Evolutionary conservation across 2,113 vertebrate species (phyloP), one percentile per base, ranked within the genome.

Genomic region (Amia ocellicauda): DNA sequence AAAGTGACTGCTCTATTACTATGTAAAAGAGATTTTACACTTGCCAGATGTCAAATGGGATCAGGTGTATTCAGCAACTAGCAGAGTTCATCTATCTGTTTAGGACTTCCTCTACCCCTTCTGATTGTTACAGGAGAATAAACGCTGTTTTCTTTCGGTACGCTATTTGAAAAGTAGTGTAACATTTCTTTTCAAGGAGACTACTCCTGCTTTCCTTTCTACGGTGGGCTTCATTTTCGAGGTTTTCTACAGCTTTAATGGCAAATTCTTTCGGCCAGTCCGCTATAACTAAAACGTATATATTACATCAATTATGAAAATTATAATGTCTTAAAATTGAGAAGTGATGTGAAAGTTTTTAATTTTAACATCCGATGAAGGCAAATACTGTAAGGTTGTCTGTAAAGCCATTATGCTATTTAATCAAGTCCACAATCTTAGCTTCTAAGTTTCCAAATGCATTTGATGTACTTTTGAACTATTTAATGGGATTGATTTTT

Each of bases 111-210:
- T 82, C 84, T 83, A 78, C 83, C 74, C 91, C 86, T 86, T 86
- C 84, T 83, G 88, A 90, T 88, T 89, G 87, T 78, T 86, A 84
- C 85, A 86, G 88, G 86, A 91, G 89, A 88, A 67, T 70, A 69
- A 60, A 60, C 57, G 0, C 56, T 75, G 72, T 71, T 80, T 86
- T 74, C 79, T 80, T 85, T 82, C 83, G 17, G 26, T 45, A 28
- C 20, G 54, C 5, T 51, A 22, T 36, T 52, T 29, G 60, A 54
- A 22, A 45, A n/a, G 43, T 22, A 23, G 26, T 43, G 7, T n/a
- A 55, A 27, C 22, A 17, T n/a, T 47, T 40, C 9, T 45, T 54
- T 63, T 26, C 13, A 22, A n/a, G n/a, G 40, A 31, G 42, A 23
- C 16, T 27, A 22, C 3, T 13, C 10, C 3, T 2, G 17, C 42